Evolutionary conservation across 2,888 invertebrate genomes (phyloP), one percentile per base, ranked within the genome.

Genomic region (Erynnis tages): DNA sequence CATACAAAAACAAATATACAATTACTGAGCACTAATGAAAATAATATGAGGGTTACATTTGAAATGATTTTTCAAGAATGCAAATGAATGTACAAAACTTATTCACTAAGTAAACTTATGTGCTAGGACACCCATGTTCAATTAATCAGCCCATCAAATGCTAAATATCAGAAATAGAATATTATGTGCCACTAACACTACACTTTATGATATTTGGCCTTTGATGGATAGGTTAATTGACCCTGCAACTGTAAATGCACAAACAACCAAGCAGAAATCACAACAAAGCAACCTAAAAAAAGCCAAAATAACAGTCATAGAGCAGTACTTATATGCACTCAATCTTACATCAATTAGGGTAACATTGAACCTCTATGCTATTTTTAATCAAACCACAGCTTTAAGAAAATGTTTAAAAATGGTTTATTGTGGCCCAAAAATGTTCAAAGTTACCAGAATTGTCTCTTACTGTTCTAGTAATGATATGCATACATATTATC

Each of bases 61-160:
- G 13, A 4, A 21, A 38, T 13, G 11, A n/a, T n/a, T 1, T 35
- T 37, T 3, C 34, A 43, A 44, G 29, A 11, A 48, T 21, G 17
- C 27, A 48, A 41, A 55, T 14, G 41, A 44, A 46, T 14, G 21
- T 8, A 40, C 53, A 60, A 57, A 44, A 49, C 50, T 54, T 56
- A 29, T 46, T 25, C 56, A 71, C 54, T 57, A 56, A 55, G 56
- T 40, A 53, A 48, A 49, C 54, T 74, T 78, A 85, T 81, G 69
- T 84, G 87, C 90, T 82, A 82, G 79, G 80, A 82, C 82, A 82
- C 67, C 89, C 82, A 75, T 68, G 71, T 81, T 82, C 89, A 82
- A 81, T 80, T 69, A 55, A 62, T 63, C 73, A 87, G 81, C 82
- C 89, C 82, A 89, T 84, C 84, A 81, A 84, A 74, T 49, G 56